Evolutionary conservation across 2,797 vertebrate species (phyloP), one percentile per base, ranked within the genome.

Genomic region (Onychomys arenicola): DNA sequence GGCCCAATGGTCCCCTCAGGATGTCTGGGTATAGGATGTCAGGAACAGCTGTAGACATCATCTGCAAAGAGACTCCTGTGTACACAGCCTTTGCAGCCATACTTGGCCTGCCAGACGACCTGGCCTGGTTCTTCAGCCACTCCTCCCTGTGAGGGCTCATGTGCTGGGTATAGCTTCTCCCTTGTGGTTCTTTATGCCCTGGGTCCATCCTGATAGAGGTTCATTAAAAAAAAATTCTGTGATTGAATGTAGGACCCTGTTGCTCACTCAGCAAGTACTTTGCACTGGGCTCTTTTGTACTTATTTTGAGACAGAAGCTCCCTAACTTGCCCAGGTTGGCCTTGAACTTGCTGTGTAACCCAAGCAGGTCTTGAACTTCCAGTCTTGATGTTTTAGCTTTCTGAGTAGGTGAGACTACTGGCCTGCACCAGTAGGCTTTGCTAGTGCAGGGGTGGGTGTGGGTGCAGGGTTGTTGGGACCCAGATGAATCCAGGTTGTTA

Each of bases 21-120:
- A 17, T 8, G 6, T 3, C 21, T 2, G 57, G 27, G 8, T 16
- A n/a, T n/a, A n/a, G n/a, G n/a, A n/a, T n/a, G n/a, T n/a, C 0
- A 3, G 17, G 65, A 43, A 63, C 43, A 4, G 14, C 73, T n/a
- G 25, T 16, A 12, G 21, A 37, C 6, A 78, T 37, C 0, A 12
- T 7, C 14, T 1, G 1, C 17, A 32, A 6, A 67, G 63, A 37
- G 46, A 14, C 1, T 2, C 6, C 7, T 12, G 71, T 67, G 65
- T 14, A 32, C 34, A 13, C 10, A 23, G 65, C 34, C 32, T 5
- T 0, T 0, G 29, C 2, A 14, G 80, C 16, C 37, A 40, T 17
- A 6, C 55, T 27, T 19, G 25, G 12, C 19, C 46, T 27, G 1
- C 55, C 57, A 34, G 82, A 43, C 5, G 5, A 2, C 8, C 55